Evolutionary conservation across 2,113 vertebrate species (phyloP), one percentile per base, ranked within the genome.

Genomic region (Acrocephalus kingi): DNA sequence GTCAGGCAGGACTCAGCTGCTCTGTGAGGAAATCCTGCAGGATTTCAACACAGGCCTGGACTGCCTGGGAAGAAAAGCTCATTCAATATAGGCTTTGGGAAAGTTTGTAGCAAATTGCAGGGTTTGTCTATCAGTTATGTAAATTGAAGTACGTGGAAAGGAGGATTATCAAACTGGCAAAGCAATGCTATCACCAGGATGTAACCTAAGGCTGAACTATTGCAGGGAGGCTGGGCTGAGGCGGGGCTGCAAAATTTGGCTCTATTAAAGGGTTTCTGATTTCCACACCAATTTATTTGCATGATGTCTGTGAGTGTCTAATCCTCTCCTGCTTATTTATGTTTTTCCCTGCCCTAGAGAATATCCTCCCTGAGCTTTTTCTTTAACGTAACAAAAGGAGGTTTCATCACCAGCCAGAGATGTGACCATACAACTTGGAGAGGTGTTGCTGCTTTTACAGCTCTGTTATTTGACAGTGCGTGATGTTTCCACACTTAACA

Each of bases 401-500:
- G 24, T 58, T 93, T 81, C 80, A 61, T 69, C 48, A 48, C 43
- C 39, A 22, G 87, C 43, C 74, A n/a, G 75, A 76, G 66, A 56
- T 80, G 67, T 37, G 85, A 46, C 69, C 45, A 4, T 20, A 43
- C 66, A 74, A 27, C 55, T 94, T 37, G 1, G 61, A 63, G 81
- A 90, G 52, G 73, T 2, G 46, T 27, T 12, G 11, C 51, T 73
- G 25, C 33, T 89, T 74, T 89, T 55, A 55, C 39, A 37, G 51
- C 9, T 51, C 37, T 55, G 8, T 68, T 81, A 5, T 48, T 17
- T 59, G 82, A 72, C 85, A 85, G 48, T 2, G 18, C 0, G 2
- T 59, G 82, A 76, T 94, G 90, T 67, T 92, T 75, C 89, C 87
- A 87, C 72, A 30, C 69, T 85, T 88, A 93, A 61, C 72, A 82